Base-by-base conservation (phyloP, 2,888 invertebrate genomes). In the Phrixothrix hirtus region DNA sequence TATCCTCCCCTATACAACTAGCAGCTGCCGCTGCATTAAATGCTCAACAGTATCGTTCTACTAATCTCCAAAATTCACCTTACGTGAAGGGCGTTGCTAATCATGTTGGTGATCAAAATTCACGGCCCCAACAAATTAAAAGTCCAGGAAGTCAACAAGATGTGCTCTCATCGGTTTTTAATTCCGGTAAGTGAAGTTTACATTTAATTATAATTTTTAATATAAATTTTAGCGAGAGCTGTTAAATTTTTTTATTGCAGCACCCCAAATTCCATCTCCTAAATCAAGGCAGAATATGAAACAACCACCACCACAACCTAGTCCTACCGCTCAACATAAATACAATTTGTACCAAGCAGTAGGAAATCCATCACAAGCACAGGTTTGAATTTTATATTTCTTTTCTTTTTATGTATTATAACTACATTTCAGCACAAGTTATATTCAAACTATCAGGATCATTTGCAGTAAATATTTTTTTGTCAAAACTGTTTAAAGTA, bases 1-100 rank as follows among this genome's bases (percentile, higher is more conserved):
- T 84, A 57, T 82, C 82, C 0, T 80, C 83, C 1, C 82, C 86
- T 53, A 79, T 86, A 53, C 81, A 87, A 65, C 83, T 81, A 73
- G 86, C 72, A 62, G 82, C 75, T 13, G 83, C 84, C 43, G 83
- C 83, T 13, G 83, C 84, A 49, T 72, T 77, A 25, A 81, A 82
- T 53, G 81, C 82, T 4, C 76, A 79, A 61, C 85, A 85, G 71
- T 85, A 80, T 73, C 81, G 84, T 48, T 83, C 83, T 65, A 82
- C 79, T 1, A 80, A 82, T 54, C 76, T 82, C 64, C 80, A 80
- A 7, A 77, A 75, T 55, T 78, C 80, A 6, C 61, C 60, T 1
- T 76, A 74, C 59, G 68, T 75, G 66, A 76, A 74, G 58, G 66
- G 71, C 25, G 68, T 72, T 55, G 69, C 67, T 41, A 72, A 72